Base-by-base conservation (phyloP, 2,113 vertebrate species). In the Ptilonorhynchus violaceus region DNA sequence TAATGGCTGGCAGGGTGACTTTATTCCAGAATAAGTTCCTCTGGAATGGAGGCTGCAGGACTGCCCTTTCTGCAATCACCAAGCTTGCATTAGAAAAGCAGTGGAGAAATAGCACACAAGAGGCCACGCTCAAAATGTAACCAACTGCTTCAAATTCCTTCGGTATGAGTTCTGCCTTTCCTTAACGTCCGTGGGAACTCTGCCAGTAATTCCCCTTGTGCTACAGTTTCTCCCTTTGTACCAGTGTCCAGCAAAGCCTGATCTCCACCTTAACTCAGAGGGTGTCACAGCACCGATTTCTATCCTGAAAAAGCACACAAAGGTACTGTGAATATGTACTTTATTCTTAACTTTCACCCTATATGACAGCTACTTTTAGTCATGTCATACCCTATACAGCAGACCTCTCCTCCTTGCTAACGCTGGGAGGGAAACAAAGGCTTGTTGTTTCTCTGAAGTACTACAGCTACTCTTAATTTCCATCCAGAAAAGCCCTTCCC, bases 141-240 rank as follows among this genome's bases (percentile, higher is more conserved):
- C 27, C 2, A 0, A 84, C 91, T 93, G 52, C 66, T 93, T 88
- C 82, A 92, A 92, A 93, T 96, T 89, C 92, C 81, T 97, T 89
- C 46, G 22, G 66, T 75, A 64, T 84, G 85, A 93, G 52, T 95
- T 81, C 85, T 95, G 78, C 85, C 85, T 93, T 86, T 93, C 78
- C 79, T 63, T 70, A 88, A 55, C 3, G 3, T 79, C 74, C 23
- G 2, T 0, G 35, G 89, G 82, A 92, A 47, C 31, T 70, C 76
- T 81, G 72, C 70, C 92, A 94, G 79, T 22, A 76, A 60, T 1
- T 90, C 70, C 75, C 62, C 53, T 78, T 46, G 74, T 6, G 5
- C 53, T 81, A 58, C 0, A 2, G 24, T 60, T 86, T 91, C 62
- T 90, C 28, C 56, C 58, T 77, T 88, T 66, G 33, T 44, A 11